These are phyloP conservation scores for Aselliscus stoliczkanus DNA, from an alignment of 2,797 vertebrate species.

Conservation along the genomic window DNA sequence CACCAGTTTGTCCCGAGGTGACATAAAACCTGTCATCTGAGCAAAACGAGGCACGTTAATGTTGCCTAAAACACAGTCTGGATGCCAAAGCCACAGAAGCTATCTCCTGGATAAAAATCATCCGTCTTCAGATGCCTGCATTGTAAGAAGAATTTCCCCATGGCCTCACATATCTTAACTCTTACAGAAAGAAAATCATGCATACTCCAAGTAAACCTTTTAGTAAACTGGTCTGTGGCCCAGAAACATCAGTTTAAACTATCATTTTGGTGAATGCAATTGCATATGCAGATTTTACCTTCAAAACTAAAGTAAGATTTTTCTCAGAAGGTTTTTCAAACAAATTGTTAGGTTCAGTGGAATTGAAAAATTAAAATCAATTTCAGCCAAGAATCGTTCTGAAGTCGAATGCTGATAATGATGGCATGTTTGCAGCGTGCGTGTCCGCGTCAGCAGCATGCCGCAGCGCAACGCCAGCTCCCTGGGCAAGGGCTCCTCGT, in stretches of 20 bases:
- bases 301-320: background rate
- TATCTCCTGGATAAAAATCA: background rate
- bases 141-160: background rate
- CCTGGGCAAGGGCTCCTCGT: too few relatives aligned
- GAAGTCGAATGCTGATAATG: background rate
- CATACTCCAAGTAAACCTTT: background rate
- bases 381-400: background rate
- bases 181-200: background rate
- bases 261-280: background rate
- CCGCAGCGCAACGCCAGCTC: background rate
- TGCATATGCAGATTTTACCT: background rate
- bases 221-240: background rate
- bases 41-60: constrained; percentile 66
- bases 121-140: background rate
- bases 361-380: background rate
- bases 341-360: background rate
- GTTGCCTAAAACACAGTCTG: constrained; percentile 50
- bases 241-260: background rate
- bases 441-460: background rate
- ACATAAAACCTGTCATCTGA: constrained; percentile 69
- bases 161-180: background rate
- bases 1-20: constrained; percentile 37
- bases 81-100: too few relatives aligned
- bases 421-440: accelerated
- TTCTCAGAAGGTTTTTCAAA: background rate